Evolutionary conservation across 2,797 vertebrate genomes (phyloP).

Genomic region (Notamacropus eugenii): DNA sequence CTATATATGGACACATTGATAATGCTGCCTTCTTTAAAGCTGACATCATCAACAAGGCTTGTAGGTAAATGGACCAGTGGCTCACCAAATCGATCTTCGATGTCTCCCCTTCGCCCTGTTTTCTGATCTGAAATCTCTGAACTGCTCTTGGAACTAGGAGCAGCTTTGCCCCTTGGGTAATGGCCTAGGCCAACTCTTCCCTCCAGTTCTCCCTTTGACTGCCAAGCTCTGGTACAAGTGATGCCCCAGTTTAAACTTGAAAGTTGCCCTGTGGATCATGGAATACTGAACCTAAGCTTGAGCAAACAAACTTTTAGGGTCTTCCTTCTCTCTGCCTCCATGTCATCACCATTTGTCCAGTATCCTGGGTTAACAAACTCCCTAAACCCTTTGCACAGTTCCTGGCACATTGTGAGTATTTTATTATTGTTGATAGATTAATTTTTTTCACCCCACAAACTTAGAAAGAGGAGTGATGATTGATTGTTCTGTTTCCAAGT

Average conservation of each 20-base stretch:
- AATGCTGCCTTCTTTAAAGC: constrained; percentile 6
- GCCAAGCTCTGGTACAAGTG: neutral
- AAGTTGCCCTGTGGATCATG: neutral
- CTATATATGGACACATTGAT: neutral
- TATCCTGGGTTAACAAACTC: neutral
- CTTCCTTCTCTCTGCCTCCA: neutral
- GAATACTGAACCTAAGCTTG: neutral
- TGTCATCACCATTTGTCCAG: neutral
- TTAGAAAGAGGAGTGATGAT: neutral
- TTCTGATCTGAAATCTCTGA: neutral
- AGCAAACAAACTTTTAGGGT: neutral
- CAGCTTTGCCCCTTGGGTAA: neutral
- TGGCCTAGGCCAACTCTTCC: neutral
- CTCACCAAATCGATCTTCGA: neutral
- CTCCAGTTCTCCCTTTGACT: neutral
- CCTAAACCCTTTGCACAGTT: neutral
- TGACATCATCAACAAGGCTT: neutral
- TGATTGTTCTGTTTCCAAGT: neutral
- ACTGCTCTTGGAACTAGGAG: neutral
- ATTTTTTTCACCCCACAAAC: neutral
- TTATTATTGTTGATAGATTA: neutral
- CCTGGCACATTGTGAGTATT: neutral
- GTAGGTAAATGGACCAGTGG: neutral
- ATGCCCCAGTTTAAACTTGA: neutral
- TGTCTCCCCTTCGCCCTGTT: neutral